Evolutionary conservation across 2,797 vertebrate species (phyloP), one percentile per base, ranked within the genome.

Genomic region (Capromys pilorides): DNA sequence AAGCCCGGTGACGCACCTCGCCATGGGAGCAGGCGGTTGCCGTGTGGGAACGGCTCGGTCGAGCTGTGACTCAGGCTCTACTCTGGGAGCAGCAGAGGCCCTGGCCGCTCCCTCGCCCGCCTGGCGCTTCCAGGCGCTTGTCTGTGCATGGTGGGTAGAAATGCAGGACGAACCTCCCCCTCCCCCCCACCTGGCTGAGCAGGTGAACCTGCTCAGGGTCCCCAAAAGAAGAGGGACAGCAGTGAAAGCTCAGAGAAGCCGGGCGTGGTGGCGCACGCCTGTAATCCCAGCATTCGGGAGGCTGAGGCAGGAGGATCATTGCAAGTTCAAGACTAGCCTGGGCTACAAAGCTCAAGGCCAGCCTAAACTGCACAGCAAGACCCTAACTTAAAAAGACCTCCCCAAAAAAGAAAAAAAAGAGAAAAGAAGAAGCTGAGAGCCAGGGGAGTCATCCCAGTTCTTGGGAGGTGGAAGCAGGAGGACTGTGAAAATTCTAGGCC

Each of bases 41-140:
- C 54, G 61, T 11, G 54, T 73, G 86, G 88, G 80, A 95, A 62
- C 33, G 7, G 31, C 54, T 28, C 6, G 0, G 14, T 12, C 0
- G 67, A 59, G 59, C 93, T 33, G 21, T 4, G 94, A 91, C 82
- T 80, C 96, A 88, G 87, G 92, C 91, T 39, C 41, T 51, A 80
- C 11, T 12, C 22, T 3, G 0, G 86, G 71, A 12, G 8, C 49
- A 57, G 80, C 69, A 8, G 22, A 51, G 39, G 14, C 64, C 2
- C 18, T 1, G 49, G 66, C 69, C 26, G 59, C 77, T 88, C 86
- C 93, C 13, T 2, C 41, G 13, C 73, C 59, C 7, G 26, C 41
- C 67, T 6, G 0, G 0, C 1, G 69, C 12, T 31, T 36, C 11
- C 6, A 61, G 33, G 36, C n/a, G 31, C 11, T 0, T 1, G 81